Conservation (phyloP, 2,888 invertebrate genomes). For the Alviniconcha strummeri region DNA sequence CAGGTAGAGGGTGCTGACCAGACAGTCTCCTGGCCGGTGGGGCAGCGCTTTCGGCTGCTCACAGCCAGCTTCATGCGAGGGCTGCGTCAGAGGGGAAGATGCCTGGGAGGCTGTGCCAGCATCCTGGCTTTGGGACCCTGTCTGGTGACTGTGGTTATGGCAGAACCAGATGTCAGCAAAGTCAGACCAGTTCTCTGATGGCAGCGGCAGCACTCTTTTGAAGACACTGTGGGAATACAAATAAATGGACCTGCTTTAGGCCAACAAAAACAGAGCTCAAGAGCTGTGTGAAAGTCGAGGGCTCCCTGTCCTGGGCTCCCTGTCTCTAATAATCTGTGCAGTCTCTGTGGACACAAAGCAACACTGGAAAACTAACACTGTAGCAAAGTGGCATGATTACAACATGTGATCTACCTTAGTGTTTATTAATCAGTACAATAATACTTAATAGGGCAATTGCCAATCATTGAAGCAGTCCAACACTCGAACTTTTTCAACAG, state of each 20-base stretch:
- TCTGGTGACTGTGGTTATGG: conserved; percentile 49
- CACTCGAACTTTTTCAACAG: too few species aligned
- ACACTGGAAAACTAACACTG: too few species aligned
- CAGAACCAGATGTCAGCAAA: conserved; percentile 68
- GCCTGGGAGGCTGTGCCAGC: not conserved
- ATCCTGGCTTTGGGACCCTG: not conserved
- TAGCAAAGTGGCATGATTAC: too few species aligned
- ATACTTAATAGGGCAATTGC: too few species aligned
- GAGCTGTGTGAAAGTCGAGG: too few species aligned
- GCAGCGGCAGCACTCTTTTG: conserved; percentile 59
- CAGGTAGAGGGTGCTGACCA: conserved; percentile 60
- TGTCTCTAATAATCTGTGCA: too few species aligned
- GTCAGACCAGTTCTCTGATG: conserved; percentile 66
- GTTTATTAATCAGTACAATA: too few species aligned
- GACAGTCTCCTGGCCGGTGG: conserved; percentile 57
- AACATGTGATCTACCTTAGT: too few species aligned
- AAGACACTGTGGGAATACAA: conserved; percentile 50
- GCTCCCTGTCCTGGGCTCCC: too few species aligned
- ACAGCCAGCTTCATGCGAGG: conserved; percentile 8
- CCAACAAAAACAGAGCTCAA: too few species aligned
- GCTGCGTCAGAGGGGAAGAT: not conserved
- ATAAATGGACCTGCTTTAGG: not conserved
- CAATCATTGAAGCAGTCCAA: too few species aligned
- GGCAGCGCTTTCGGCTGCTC: conserved; percentile 35
- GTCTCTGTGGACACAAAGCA: too few species aligned